phyloP scores from a whole-genome alignment of 2,797 vertebrate species.

The Coracias cyanogaster region DNA sequence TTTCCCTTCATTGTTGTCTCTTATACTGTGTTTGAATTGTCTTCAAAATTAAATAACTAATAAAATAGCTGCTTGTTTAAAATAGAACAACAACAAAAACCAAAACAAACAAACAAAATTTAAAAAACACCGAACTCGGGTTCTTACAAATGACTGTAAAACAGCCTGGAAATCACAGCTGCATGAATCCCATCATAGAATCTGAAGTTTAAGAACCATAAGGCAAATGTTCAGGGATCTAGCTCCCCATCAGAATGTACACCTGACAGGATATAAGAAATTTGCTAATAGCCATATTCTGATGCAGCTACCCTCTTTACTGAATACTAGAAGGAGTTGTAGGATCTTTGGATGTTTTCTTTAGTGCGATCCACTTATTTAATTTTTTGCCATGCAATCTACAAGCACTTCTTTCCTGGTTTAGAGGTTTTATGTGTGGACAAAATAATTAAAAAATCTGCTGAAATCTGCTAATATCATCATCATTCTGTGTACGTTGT shows the following conservation, averaged over 20 bases:
- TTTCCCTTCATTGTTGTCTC: neutral
- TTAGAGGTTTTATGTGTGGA: neutral
- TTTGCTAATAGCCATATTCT: neutral
- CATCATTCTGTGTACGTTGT: neutral
- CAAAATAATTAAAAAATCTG: neutral
- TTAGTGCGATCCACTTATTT: neutral
- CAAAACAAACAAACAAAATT: neutral
- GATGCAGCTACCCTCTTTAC: neutral
- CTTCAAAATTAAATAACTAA: neutral
- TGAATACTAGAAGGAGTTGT: neutral
- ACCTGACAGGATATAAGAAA: neutral
- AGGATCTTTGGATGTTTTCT: neutral
- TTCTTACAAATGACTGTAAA: neutral
- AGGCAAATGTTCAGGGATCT: neutral
- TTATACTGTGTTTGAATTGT: neutral
- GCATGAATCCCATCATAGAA: neutral
- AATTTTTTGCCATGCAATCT: neutral
- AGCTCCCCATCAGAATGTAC: neutral
- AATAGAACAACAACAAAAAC: no score
- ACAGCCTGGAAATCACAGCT: neutral
- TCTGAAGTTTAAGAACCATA: neutral
- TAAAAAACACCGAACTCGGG: neutral
- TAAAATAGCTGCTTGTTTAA: neutral
- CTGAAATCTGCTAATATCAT: no score
- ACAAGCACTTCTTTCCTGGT: neutral